phyloP scores from a whole-genome alignment of 2,113 vertebrate species.

The Redunca redunca region DNA sequence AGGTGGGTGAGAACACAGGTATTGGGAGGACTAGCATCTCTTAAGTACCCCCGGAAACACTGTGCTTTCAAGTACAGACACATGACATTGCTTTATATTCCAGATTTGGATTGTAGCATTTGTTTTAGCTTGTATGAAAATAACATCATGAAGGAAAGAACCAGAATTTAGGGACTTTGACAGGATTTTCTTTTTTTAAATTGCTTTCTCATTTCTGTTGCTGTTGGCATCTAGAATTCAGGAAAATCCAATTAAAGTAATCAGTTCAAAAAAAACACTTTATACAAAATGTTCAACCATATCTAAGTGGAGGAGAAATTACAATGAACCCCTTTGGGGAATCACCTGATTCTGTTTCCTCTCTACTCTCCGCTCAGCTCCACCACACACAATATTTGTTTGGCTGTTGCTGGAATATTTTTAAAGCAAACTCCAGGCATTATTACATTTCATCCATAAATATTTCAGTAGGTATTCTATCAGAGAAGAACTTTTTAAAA shows the following conservation, averaged over 20 bases:
- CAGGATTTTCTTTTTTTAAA: neutral
- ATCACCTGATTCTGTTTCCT: neutral
- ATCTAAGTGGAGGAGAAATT: neutral
- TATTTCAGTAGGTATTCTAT: neutral
- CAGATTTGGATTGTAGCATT: neutral
- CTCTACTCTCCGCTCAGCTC: neutral
- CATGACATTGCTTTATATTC: neutral
- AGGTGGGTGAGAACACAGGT: neutral
- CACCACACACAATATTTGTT: neutral
- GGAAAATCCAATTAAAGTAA: slow-evolving; percentile 2
- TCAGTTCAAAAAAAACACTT: neutral
- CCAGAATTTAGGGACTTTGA: neutral
- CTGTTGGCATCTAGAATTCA: neutral
- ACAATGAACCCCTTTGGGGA: neutral
- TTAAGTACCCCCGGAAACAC: neutral
- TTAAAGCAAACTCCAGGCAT: neutral
- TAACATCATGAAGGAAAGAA: neutral
- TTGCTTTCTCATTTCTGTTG: neutral
- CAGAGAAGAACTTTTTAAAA: neutral
- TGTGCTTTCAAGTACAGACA: neutral
- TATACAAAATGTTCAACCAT: neutral
- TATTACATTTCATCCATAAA: neutral
- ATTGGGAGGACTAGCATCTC: neutral
- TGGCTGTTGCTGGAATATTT: neutral
- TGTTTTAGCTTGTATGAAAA: neutral